A percentile compares a stretch with the other conserved stretches of the same genome.
Evolutionary conservation across 1,140 invertebrate genomes (phyloP).

Genomic region (Neodiprion fabricii): DNA sequence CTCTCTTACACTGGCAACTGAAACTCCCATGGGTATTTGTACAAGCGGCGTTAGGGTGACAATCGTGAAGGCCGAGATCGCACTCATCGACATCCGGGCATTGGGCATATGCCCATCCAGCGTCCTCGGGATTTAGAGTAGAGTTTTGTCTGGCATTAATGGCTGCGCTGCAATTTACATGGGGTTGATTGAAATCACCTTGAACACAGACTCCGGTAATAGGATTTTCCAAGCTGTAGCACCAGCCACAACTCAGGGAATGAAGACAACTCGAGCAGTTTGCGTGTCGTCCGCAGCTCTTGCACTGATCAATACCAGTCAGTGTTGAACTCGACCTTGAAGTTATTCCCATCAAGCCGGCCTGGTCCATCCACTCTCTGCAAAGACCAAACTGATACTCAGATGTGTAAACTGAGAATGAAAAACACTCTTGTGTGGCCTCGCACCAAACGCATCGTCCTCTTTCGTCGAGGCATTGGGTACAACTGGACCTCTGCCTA

Average conservation of each 20-base stretch:
- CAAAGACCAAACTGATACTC: conserved; percentile 93
- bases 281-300: conserved; percentile 77
- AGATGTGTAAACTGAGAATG: conserved; percentile 93
- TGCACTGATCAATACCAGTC: conserved; percentile 71
- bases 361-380: conserved; percentile 89
- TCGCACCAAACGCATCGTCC: conserved; percentile 96
- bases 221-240: conserved; percentile 86
- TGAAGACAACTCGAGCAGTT: conserved; percentile 84
- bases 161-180: conserved; percentile 69
- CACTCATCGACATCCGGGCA: conserved; percentile 97
- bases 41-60: conserved; percentile 89
- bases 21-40: conserved; percentile 92
- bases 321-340: conserved; percentile 47
- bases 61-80: conserved; percentile 82
- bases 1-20: conserved; percentile 80
- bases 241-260: conserved; percentile 92
- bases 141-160: conserved; percentile 61
- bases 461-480: conserved; percentile 81
- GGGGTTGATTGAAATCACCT: conserved; percentile 79
- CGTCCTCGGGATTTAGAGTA: conserved; percentile 63
- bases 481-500: conserved; percentile 76
- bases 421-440: conserved; percentile 88
- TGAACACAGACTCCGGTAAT: conserved; percentile 81
- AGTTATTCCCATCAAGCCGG: conserved; percentile 60
- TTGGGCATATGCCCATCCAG: conserved; percentile 85